phyloP scores from a whole-genome alignment of 1,140 invertebrate species.

The Lordiphosa clarofinis region DNA sequence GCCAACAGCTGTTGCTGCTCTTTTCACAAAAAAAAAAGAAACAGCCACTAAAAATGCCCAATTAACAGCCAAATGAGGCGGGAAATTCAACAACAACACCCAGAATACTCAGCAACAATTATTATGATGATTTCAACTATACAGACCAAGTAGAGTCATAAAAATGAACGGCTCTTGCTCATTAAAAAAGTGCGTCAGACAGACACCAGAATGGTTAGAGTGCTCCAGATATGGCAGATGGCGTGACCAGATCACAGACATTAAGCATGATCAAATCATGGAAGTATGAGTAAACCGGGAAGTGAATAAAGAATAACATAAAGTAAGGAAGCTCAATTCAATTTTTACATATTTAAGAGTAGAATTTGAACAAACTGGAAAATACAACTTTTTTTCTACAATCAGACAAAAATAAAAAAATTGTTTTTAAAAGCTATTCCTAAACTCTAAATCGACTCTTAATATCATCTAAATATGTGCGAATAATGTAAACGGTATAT shows the following conservation, averaged over 20 bases:
- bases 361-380: too few species aligned
- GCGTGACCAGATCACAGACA: slow-evolving; percentile 6
- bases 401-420: too few species aligned
- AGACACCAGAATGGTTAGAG: slow-evolving; percentile 1
- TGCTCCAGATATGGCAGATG: slow-evolving; percentile 3
- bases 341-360: too few species aligned
- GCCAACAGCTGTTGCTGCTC: slow-evolving; percentile 10
- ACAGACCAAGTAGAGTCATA: slow-evolving; percentile 9
- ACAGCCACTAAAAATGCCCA: slow-evolving; percentile 10
- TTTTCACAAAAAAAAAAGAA: too few species aligned
- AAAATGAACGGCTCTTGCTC: slow-evolving; percentile 7
- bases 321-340: too few species aligned
- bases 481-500: too few species aligned
- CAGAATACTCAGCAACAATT: background rate
- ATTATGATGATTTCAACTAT: background rate
- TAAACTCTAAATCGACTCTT: too few species aligned
- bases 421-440: too few species aligned
- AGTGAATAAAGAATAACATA: too few species aligned
- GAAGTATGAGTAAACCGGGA: too few species aligned
- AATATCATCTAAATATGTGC: too few species aligned
- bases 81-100: slow-evolving; percentile 9
- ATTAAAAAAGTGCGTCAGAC: slow-evolving; percentile 13
- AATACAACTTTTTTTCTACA: too few species aligned
- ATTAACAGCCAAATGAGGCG: slow-evolving; percentile 13
- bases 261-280: background rate